These are phyloP conservation scores for Callimorpha dominula DNA, from an alignment of 2,888 invertebrate genomes.

Conservation along the genomic window DNA sequence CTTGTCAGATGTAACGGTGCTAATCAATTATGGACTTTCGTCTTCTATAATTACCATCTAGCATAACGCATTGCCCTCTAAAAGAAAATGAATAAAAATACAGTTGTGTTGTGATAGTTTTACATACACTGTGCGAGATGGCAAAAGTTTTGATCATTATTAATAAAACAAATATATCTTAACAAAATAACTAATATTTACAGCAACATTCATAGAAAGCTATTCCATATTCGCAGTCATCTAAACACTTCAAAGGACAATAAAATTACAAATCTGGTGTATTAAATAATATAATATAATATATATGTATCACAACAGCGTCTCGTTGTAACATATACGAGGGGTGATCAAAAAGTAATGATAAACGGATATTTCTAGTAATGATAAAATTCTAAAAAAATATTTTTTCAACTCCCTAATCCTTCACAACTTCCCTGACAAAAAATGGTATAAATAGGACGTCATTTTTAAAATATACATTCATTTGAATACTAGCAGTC, in stretches of 20 bases:
- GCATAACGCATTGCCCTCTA: not conserved
- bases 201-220: conserved; percentile 47
- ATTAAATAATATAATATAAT: no score
- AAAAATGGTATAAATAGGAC: no score
- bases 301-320: not conserved
- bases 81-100: not conserved
- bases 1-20: not conserved
- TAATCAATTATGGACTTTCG: not conserved
- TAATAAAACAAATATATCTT: conserved; percentile 30
- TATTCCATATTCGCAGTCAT: conserved; percentile 21
- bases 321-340: not conserved
- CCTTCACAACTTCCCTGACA: no score
- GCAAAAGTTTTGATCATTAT: conserved; percentile 29
- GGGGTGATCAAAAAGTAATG: no score
- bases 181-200: conserved; percentile 51
- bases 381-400: no score
- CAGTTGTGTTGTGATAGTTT: not conserved
- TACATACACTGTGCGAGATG: not conserved
- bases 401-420: no score
- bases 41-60: not conserved
- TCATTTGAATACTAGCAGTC: no score
- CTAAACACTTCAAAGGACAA: conserved; percentile 10
- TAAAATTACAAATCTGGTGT: not conserved
- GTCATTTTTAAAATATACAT: no score
- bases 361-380: no score